Conservation (phyloP, 2,888 invertebrate genomes). For the Pheosia tremula region DNA sequence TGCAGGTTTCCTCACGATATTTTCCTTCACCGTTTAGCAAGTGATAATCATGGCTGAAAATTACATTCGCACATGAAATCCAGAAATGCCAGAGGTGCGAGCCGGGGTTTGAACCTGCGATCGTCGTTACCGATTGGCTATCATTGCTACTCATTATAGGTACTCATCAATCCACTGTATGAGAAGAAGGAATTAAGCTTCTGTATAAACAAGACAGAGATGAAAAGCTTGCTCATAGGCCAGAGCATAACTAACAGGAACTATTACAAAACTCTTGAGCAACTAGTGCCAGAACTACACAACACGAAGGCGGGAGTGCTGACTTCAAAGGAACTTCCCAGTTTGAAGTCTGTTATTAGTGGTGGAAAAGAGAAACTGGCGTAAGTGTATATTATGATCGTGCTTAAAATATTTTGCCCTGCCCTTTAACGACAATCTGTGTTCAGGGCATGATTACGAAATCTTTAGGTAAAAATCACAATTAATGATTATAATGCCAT, state of each 20-base stretch:
- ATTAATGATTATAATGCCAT: too few species aligned
- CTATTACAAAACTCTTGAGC: constrained; percentile 86
- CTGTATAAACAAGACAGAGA: constrained; percentile 88
- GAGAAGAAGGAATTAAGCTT: constrained; percentile 89
- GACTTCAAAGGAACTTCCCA: constrained; percentile 74
- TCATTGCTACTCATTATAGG: constrained; percentile 80
- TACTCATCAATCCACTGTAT: constrained; percentile 92
- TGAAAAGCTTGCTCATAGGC: constrained; percentile 88
- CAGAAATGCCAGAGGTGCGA: too few species aligned
- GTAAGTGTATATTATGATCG: constrained; percentile 66
- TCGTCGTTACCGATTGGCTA: too few species aligned
- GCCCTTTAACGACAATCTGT: too few species aligned
- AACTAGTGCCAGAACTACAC: constrained; percentile 85
- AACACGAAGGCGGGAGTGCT: constrained; percentile 73
- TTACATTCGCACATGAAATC: too few species aligned
- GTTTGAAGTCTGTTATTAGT: constrained; percentile 83
- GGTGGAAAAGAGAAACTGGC: constrained; percentile 76
- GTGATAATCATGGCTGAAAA: too few species aligned
- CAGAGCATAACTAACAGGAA: constrained; percentile 86
- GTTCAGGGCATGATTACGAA: too few species aligned
- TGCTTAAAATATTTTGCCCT: too few species aligned
- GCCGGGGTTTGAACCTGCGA: too few species aligned
- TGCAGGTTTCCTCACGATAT: too few species aligned
- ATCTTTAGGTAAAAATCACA: too few species aligned
- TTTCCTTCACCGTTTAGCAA: too few species aligned